A percentile compares a stretch with the other conserved stretches of the same genome.
These are phyloP conservation scores for Conus ventricosus DNA, from an alignment of 1,140 invertebrate species.

Conservation along the genomic window DNA sequence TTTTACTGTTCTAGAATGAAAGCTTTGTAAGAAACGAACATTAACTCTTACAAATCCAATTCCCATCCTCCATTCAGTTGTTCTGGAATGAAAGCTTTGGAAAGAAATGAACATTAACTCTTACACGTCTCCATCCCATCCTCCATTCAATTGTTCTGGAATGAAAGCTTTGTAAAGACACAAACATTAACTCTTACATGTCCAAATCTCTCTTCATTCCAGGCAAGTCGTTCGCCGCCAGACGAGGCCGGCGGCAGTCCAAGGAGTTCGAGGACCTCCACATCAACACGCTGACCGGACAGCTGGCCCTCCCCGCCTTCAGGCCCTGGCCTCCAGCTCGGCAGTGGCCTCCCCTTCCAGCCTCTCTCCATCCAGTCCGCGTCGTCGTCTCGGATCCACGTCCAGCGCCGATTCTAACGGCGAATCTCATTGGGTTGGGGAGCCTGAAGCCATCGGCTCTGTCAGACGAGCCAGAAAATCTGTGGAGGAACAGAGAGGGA, in stretches of 20 bases:
- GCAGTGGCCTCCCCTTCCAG: slow-evolving; percentile 13
- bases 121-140: too few species aligned
- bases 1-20: background rate
- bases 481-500: slow-evolving; percentile 51
- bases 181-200: too few species aligned
- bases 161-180: too few species aligned
- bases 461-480: slow-evolving; percentile 53
- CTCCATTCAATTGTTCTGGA: background rate
- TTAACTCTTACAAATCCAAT: too few species aligned
- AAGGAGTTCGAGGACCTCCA: slow-evolving; percentile 49
- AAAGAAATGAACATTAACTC: too few species aligned
- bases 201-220: background rate
- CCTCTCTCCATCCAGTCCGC: slow-evolving; percentile 35
- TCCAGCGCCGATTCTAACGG: slow-evolving; percentile 47
- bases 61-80: too few species aligned
- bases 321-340: background rate
- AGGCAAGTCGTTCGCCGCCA: slow-evolving; percentile 17
- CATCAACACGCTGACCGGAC: slow-evolving; percentile 45
- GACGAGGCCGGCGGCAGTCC: slow-evolving; percentile 41
- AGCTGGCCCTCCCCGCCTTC: slow-evolving; percentile 32
- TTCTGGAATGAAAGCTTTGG: too few species aligned
- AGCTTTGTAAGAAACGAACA: too few species aligned
- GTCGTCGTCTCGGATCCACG: slow-evolving; percentile 17
- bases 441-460: slow-evolving; percentile 58
- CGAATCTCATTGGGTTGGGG: slow-evolving; percentile 44